These are phyloP conservation scores for Megathymus violae DNA, from an alignment of 1,140 invertebrate species.

Conservation along the genomic window DNA sequence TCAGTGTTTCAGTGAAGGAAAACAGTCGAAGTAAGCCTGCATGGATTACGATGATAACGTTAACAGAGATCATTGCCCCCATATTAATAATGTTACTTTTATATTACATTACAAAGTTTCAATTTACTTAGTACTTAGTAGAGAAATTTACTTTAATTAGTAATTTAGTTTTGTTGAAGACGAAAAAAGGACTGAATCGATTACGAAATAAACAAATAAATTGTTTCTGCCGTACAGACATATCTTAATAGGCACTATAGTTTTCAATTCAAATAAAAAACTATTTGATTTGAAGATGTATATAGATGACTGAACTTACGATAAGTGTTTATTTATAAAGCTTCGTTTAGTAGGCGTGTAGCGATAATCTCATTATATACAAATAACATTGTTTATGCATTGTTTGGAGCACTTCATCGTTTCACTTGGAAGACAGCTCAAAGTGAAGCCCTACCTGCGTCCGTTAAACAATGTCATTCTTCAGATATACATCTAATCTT, in stretches of 20 bases:
- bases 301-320: not conserved
- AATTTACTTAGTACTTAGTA: too few relatives aligned
- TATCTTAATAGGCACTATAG: too few relatives aligned
- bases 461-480: constrained; percentile 75
- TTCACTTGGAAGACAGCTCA: constrained; percentile 38
- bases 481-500: constrained; percentile 79
- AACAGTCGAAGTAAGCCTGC: too few relatives aligned
- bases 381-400: constrained; percentile 77
- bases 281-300: constrained; percentile 13
- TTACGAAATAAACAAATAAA: constrained; percentile 10
- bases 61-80: too few relatives aligned
- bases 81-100: too few relatives aligned
- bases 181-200: not conserved
- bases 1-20: too few relatives aligned
- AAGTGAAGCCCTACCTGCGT: constrained; percentile 60
- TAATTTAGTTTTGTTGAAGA: not conserved
- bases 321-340: constrained; percentile 13
- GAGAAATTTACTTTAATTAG: not conserved
- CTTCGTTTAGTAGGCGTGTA: constrained; percentile 42
- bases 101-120: too few relatives aligned
- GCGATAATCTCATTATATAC: constrained; percentile 70
- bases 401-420: constrained; percentile 67
- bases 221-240: not conserved
- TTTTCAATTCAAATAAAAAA: constrained; percentile 5
- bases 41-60: too few relatives aligned